Conservation (phyloP, 2,113 vertebrate genomes). For the Spermophilus dauricus region DNA sequence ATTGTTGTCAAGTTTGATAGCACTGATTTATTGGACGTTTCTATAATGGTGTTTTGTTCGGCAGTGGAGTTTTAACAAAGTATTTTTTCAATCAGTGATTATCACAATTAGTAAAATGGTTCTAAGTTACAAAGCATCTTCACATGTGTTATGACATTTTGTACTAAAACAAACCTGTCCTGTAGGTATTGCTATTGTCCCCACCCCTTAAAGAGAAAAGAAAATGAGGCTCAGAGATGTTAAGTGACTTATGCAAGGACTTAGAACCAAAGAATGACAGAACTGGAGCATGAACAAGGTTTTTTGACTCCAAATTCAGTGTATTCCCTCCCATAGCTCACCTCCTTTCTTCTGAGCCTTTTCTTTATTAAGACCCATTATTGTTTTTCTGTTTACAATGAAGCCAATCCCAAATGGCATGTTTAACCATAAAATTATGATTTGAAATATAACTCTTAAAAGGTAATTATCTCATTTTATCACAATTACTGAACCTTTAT, state of each 20-base stretch:
- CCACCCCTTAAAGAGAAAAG: not conserved
- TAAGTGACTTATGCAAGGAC: not conserved
- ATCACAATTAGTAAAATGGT: not conserved
- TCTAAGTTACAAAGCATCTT: not conserved
- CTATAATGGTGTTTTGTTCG: not conserved
- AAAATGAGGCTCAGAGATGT: not conserved
- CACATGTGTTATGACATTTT: not conserved
- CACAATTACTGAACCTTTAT: not conserved
- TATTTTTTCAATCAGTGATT: not conserved
- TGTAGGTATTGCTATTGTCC: not conserved
- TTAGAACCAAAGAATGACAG: not conserved
- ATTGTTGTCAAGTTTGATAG: not conserved
- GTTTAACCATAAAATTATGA: not conserved
- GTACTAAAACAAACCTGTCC: not conserved
- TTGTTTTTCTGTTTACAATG: not conserved
- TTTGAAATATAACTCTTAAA: constrained; percentile 26
- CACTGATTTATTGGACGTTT: not conserved
- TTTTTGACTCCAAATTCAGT: not conserved
- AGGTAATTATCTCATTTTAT: not conserved
- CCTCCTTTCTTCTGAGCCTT: not conserved
- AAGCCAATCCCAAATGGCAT: not conserved
- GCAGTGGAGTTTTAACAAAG: not conserved
- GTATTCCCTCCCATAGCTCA: not conserved
- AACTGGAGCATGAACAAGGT: not conserved
- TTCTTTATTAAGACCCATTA: not conserved